A percentile compares a stretch with the other conserved stretches of the same genome.
These are phyloP conservation scores for Gouania willdenowi DNA, from an alignment of 2,797 vertebrate genomes.

Conservation along the genomic window DNA sequence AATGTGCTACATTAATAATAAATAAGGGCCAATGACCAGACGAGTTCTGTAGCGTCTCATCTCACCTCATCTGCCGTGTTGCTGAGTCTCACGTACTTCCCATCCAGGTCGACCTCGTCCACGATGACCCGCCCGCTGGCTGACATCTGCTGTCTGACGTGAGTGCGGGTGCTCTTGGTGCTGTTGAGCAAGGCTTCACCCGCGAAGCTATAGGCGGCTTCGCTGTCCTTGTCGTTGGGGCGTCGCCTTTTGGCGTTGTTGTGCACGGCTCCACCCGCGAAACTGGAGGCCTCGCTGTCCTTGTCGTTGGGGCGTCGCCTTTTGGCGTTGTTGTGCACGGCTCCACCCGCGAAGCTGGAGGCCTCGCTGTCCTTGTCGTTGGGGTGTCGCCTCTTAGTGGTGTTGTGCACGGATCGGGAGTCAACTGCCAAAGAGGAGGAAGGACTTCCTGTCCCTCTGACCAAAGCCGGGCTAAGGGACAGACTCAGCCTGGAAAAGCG, in stretches of 20 bases:
- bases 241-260: constrained; percentile 84
- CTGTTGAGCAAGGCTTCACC: constrained; percentile 70
- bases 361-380: constrained; percentile 82
- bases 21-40: too few relatives aligned
- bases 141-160: constrained; percentile 90
- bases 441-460: constrained; percentile 60
- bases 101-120: constrained; percentile 93
- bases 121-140: constrained; percentile 90
- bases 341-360: constrained; percentile 71
- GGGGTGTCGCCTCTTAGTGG: constrained; percentile 85
- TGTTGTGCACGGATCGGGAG: constrained; percentile 48
- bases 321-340: constrained; percentile 79
- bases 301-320: constrained; percentile 86
- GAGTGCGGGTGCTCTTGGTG: constrained; percentile 89
- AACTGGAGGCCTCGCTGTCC: constrained; percentile 79
- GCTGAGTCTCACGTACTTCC: constrained; percentile 88
- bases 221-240: constrained; percentile 81
- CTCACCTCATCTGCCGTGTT: constrained; percentile 92
- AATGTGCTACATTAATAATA: too few relatives aligned
- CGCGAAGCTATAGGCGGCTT: constrained; percentile 76
- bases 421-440: constrained; percentile 60
- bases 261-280: constrained; percentile 69
- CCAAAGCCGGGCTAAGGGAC: constrained; percentile 80
- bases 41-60: neutral
- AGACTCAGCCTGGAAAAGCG: constrained; percentile 76